Evolutionary conservation across 1,140 invertebrate genomes (phyloP), one percentile per base, ranked within the genome.

Genomic region (Pararge aegeria): DNA sequence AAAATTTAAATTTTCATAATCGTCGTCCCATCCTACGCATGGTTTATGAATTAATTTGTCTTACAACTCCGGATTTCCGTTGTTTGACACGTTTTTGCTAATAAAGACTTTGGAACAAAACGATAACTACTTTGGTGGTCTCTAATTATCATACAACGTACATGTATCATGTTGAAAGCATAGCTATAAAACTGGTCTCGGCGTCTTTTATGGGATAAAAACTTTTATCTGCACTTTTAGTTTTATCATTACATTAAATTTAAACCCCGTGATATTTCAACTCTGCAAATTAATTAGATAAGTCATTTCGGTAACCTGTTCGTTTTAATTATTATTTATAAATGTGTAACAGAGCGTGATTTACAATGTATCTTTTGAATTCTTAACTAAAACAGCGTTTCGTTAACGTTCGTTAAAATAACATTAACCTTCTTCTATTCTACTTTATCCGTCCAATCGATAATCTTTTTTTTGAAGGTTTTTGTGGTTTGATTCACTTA

Each of bases 71-170:
- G 51, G 44, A 61, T 55, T 55, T 61, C 59, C 50, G 50, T 34
- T 20, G 20, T 15, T 66, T 62, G 34, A 57, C 59, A 66, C 44
- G 44, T 64, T 54, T 56, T 54, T 48, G 49, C 51, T 54, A 58
- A 64, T 64, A 19, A 55, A 49, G 34, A 42, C n/a, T 58, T 50
- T 21, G 55, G 56, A 64, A 67, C 55, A 27, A 21, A 64, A 66
- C 42, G 42, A 52, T 51, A 53, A 56, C 65, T 9, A 53, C 65
- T 51, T 54, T 27, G 62, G 61, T 68, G 66, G 62, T 68, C 61
- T 61, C 46, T 65, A 69, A 69, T 69, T 64, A 69, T 60, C 60
- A 73, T 69, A 55, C 64, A 30, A 66, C 40, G 51, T 56, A 57
- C 53, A 64, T 48, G 56, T 61, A 49, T 54, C 54, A 46, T 52